Evolutionary conservation across 2,888 invertebrate genomes (phyloP), one percentile per base, ranked within the genome.

Genomic region (Pristionchus arcanus): DNA sequence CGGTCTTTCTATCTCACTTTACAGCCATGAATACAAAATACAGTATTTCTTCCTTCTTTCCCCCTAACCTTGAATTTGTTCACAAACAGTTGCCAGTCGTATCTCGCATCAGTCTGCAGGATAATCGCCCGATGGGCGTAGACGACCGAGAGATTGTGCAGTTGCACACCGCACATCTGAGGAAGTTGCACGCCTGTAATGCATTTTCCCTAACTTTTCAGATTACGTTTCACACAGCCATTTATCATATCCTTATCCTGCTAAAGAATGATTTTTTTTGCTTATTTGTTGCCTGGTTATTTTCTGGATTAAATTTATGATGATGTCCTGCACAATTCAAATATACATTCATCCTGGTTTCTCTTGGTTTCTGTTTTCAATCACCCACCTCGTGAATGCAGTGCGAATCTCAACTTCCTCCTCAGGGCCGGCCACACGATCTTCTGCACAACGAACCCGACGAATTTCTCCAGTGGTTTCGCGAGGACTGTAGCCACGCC

Each of bases 361-460:
- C 28, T 53, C 15, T 59, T 21, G 19, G 21, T 25, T 59, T 19
- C 25, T 21, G 0, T 77, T 19, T 71, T 71, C 34, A 37, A n/a
- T n/a, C 31, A 34, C 42, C 49, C 53, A 92, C 93, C 93, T 91
- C 94, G 92, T 84, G 93, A 91, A 89, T 94, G 94, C 90, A 95
- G 91, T 1, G 94, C 94, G 68, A 95, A 92, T n/a, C 94, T 92
- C 28, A 95, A 91, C 84, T 94, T 91, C 86, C 94, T 94, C 87
- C 94, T 94, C 74, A 95, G 93, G 90, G 94, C 93, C 0, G 95
- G 95, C 95, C 95, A 95, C 49, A 95, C 94, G 15, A 94, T 92
- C 66, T 93, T 92, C 31, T 94, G 95, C 16, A 95, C 93, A 19
- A 94, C 90, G 85, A 94, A 93, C 28, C 92, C 91, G 59, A 94